Conservation (phyloP, 2,113 vertebrate genomes). For the Entelurus aequoreus region DNA sequence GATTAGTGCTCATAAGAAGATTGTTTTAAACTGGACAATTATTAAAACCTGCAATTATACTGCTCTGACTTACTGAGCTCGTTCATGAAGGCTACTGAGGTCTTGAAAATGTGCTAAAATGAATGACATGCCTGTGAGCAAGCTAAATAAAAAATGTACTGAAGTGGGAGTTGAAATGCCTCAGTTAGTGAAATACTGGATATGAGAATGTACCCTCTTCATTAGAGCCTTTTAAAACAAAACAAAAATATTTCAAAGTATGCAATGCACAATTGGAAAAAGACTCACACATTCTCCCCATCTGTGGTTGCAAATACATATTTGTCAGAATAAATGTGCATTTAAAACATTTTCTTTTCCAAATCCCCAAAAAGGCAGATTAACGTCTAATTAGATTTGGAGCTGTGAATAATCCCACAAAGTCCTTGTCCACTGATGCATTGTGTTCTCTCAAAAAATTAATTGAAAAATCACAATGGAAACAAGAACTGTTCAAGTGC, state of each 20-base stretch:
- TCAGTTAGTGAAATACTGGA: neutral
- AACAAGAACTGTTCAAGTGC: neutral
- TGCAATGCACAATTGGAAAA: neutral
- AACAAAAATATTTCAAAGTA: neutral
- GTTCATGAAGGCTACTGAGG: neutral
- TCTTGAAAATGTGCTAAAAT: neutral
- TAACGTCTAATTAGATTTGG: neutral
- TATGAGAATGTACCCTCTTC: too few species aligned
- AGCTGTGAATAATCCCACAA: neutral
- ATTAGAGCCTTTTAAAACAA: neutral
- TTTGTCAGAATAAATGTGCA: too few species aligned
- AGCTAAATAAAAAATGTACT: neutral
- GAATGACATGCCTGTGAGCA: neutral
- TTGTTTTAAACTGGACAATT: conserved; percentile 3
- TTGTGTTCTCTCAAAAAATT: neutral
- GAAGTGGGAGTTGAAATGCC: neutral
- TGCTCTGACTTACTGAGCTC: conserved; percentile 6
- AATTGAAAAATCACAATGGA: neutral
- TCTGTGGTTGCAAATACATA: neutral
- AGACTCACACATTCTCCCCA: neutral
- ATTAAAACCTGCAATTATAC: neutral
- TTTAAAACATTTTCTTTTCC: too few species aligned
- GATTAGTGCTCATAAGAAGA: conserved; percentile 29
- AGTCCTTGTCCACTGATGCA: neutral
- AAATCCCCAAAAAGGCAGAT: neutral